Evolutionary conservation across 2,113 vertebrate species (phyloP), one percentile per base, ranked within the genome.

Genomic region (Ploceus nigricollis): DNA sequence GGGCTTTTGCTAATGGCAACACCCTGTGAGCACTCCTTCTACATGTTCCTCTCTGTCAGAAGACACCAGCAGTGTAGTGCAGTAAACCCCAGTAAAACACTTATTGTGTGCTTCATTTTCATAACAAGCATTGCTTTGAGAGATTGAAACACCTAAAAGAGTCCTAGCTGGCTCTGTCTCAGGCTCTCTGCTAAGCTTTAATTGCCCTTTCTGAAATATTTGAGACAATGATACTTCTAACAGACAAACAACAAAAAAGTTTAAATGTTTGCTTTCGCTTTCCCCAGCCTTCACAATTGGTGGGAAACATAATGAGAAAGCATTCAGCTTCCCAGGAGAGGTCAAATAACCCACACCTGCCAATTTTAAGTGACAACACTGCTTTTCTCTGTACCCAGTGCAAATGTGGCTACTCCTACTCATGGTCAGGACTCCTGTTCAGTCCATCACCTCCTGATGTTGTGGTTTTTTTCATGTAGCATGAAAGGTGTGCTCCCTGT

Each of bases 341-440:
- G 22, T 30, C 5, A 2, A 31, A 27, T 37, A 65, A 73, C 15
- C 6, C 28, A 44, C 28, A 61, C 17, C 21, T 70, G 24, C 31
- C 48, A 30, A 7, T 6, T 80, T 0, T 40, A 69, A 31, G 37
- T 31, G 48, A 54, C 14, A 42, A 5, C 25, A 19, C 25, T 15
- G 6, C 25, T 17, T 54, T 91, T 51, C 37, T 63, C 66, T 53
- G 21, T 33, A 37, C 5, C 28, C 0, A 0, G 39, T 53, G n/a
- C 44, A 60, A 71, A 17, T 4, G 15, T 28, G 35, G 19, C 58
- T 63, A 22, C 28, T 61, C 19, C 73, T 71, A 6, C 27, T 50
- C 48, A 9, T 0, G 1, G 28, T 27, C 1, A 0, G 9, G 42
- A n/a, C n/a, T n/a, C 31, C n/a, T 39, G 15, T 66, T 35, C 27